A percentile compares a stretch with the other conserved stretches of the same genome.
Evolutionary conservation across 1,140 invertebrate species (phyloP).

Genomic region (Psix sp.): DNA sequence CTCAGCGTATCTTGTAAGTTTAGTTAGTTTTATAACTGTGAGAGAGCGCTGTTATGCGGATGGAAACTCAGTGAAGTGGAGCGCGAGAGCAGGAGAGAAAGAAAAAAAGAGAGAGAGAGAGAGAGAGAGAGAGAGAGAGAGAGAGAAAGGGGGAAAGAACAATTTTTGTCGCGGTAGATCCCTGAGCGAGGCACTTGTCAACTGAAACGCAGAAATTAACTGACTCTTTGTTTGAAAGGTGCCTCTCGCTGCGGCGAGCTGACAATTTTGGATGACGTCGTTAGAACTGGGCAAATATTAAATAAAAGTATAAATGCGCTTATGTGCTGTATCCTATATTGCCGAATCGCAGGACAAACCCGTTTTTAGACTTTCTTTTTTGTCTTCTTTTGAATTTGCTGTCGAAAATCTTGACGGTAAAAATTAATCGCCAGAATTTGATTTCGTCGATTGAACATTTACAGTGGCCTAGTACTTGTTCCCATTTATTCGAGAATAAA

Average conservation of each 20-base stretch:
- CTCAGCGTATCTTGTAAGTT: slow-evolving; percentile 76
- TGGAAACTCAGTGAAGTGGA: slow-evolving; percentile 57
- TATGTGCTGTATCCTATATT: no score
- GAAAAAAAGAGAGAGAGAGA: slow-evolving; percentile 13
- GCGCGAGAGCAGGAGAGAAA: slow-evolving; percentile 8
- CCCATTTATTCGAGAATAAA: no score
- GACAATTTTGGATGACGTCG: slow-evolving; percentile 40
- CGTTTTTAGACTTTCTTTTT: no score
- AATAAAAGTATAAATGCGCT: not conserved
- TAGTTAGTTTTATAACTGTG: slow-evolving; percentile 75
- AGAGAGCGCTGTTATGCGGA: no score
- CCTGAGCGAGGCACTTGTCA: slow-evolving; percentile 39
- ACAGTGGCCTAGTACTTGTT: no score
- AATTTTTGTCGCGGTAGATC: slow-evolving; percentile 30
- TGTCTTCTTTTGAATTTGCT: no score
- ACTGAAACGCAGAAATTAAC: slow-evolving; percentile 44
- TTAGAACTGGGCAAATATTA: slow-evolving; percentile 50
- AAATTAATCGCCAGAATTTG: no score
- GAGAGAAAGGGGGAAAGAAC: slow-evolving; percentile 6
- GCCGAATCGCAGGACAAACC: no score
- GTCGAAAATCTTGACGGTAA: no score
- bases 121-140: slow-evolving; percentile 15
- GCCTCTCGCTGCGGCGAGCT: slow-evolving; percentile 36
- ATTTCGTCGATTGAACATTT: no score
- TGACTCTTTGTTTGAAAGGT: slow-evolving; percentile 43